phyloP scores from a whole-genome alignment of 2,797 vertebrate genomes.

The Eupleurogrammus muticus region DNA sequence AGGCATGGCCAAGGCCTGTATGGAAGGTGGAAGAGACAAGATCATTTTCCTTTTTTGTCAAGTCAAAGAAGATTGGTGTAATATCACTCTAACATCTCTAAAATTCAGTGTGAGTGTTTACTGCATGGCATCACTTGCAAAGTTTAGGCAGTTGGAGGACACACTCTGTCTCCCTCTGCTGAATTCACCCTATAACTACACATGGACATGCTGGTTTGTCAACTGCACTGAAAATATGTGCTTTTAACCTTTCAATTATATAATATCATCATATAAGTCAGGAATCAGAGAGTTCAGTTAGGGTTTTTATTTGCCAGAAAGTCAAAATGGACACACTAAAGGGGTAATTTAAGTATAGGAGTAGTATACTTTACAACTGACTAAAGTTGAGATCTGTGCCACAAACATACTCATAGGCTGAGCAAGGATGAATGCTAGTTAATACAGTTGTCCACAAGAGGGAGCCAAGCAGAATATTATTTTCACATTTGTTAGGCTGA shows the following conservation, averaged over 20 bases:
- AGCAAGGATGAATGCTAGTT: neutral
- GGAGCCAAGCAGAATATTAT: neutral
- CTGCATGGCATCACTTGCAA: neutral
- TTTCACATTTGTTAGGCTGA: neutral
- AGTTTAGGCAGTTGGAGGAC: neutral
- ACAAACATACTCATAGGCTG: neutral
- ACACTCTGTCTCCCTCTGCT: slow-evolving; percentile 50
- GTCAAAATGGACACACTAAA: neutral
- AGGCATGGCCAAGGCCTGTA: slow-evolving; percentile 81
- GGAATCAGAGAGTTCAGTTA: neutral
- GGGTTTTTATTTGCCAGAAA: no score
- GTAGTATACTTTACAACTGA: neutral
- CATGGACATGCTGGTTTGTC: neutral
- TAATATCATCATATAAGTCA: neutral
- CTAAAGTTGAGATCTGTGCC: neutral
- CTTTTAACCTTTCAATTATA: neutral
- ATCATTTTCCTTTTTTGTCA: neutral
- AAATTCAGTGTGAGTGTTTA: neutral
- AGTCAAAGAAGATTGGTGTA: slow-evolving; percentile 1
- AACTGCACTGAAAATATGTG: neutral
- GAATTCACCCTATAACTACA: slow-evolving; percentile 24
- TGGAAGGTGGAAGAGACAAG: slow-evolving; percentile 33
- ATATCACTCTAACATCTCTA: neutral
- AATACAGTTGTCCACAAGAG: slow-evolving; percentile 28
- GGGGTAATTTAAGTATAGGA: neutral